Percentiles rank a stretch among this genome's conserved stretches.
These are phyloP conservation scores for Grus americana DNA, from an alignment of 2,113 vertebrate genomes.

Conservation along the genomic window DNA sequence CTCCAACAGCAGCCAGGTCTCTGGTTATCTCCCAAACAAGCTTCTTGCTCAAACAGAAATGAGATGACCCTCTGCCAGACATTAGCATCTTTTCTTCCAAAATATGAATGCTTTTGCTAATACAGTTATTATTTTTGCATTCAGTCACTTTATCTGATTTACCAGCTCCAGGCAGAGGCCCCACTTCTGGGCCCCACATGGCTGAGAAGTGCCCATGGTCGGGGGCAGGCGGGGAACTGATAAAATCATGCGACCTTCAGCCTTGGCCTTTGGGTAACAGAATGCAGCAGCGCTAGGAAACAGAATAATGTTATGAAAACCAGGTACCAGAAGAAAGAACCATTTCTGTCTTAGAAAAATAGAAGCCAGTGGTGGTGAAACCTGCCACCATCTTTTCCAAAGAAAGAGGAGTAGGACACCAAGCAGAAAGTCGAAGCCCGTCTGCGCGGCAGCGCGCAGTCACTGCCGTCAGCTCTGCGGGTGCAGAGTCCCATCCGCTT, in stretches of 20 bases:
- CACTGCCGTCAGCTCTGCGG: background rate
- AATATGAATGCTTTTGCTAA: background rate
- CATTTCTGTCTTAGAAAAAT: slow-evolving; percentile 20
- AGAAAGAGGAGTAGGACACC: slow-evolving; percentile 26
- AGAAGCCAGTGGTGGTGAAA: slow-evolving; percentile 18
- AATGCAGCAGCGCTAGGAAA: background rate
- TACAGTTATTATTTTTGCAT: background rate
- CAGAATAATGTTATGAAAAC: slow-evolving; percentile 1
- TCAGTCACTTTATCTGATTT: background rate
- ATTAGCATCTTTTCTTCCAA: background rate
- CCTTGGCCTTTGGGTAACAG: background rate
- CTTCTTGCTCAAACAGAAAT: background rate
- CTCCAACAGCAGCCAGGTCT: background rate
- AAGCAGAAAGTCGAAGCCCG: background rate
- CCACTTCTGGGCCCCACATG: background rate
- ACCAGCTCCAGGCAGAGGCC: background rate
- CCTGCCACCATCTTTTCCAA: background rate
- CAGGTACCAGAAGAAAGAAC: slow-evolving; percentile 53
- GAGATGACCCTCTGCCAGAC: background rate
- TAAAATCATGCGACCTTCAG: background rate
- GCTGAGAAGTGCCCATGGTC: background rate
- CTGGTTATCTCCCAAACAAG: background rate
- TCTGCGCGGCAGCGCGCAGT: background rate
- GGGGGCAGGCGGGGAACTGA: background rate
- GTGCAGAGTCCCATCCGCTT: background rate